phyloP scores from a whole-genome alignment of 2,113 vertebrate species.

The Jaculus jaculus region DNA sequence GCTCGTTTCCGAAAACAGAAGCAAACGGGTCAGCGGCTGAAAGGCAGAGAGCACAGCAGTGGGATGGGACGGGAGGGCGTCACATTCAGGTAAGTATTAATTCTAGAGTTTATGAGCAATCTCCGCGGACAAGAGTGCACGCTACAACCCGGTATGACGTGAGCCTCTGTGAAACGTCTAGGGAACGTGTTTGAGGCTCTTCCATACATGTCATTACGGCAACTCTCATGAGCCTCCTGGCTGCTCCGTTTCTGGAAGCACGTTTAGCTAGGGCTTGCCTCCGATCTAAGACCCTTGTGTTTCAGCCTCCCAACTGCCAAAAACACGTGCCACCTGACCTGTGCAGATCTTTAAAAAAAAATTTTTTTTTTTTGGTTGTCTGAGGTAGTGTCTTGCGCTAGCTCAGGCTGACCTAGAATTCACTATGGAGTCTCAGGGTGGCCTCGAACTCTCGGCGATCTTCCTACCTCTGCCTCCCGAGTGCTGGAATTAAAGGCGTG shows the following conservation, averaged over 20 bases:
- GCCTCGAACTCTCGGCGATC: no score
- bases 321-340: neutral
- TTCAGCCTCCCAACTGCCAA: neutral
- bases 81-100: slow-evolving; percentile 55
- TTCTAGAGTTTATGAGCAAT: slow-evolving; percentile 20
- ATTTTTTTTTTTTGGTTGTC: no score
- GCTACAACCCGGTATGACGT: neutral
- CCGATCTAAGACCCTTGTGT: neutral
- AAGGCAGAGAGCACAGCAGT: slow-evolving; percentile 70
- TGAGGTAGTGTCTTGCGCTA: no score
- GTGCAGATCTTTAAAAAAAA: neutral
- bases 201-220: neutral
- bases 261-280: neutral
- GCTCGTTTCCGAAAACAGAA: slow-evolving; percentile 95
- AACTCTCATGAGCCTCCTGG: neutral
- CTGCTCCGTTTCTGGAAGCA: neutral
- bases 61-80: neutral
- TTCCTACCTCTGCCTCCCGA: no score
- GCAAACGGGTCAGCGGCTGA: slow-evolving; percentile 93
- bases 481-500: no score
- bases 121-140: neutral
- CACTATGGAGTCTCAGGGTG: no score
- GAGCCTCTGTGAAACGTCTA: slow-evolving; percentile 13
- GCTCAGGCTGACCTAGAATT: no score
- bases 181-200: slow-evolving; percentile 20